These are phyloP conservation scores for Cyclura pinguis DNA, from an alignment of 2,797 vertebrate genomes.

Conservation along the genomic window DNA sequence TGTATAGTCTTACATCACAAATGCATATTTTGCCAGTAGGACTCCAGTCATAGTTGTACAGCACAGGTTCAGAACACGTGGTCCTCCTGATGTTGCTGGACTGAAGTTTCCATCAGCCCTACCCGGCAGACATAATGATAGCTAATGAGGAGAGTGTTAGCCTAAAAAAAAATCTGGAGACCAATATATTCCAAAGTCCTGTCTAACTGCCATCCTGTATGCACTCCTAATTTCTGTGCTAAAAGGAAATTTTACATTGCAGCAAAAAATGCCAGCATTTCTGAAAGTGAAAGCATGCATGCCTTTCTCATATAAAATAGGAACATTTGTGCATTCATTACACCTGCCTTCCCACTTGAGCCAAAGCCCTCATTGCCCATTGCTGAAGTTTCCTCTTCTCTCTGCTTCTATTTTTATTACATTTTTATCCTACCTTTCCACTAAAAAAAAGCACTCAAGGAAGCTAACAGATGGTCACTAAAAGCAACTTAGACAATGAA, in stretches of 20 bases:
- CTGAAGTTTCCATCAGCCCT: neutral
- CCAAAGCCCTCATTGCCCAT: neutral
- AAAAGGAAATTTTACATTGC: neutral
- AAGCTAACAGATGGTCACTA: no score
- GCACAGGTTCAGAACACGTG: no score
- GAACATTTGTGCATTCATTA: neutral
- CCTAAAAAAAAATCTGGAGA: no score
- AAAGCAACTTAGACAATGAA: no score
- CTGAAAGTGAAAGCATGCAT: neutral
- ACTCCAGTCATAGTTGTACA: no score
- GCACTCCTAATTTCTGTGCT: neutral
- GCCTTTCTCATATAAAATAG: neutral
- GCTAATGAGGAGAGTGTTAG: no score
- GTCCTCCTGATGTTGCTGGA: neutral
- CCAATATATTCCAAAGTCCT: neutral
- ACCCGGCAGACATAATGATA: no score
- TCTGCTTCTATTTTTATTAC: neutral
- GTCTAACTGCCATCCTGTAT: neutral
- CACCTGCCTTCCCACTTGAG: neutral
- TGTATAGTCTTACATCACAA: no score
- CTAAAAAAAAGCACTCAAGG: no score
- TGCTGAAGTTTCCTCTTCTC: neutral
- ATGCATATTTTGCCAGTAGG: no score
- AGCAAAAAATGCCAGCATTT: neutral
- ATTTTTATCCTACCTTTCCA: no score